phyloP scores from a whole-genome alignment of 2,797 vertebrate species.

The Phrynocephalus vlangalii region DNA sequence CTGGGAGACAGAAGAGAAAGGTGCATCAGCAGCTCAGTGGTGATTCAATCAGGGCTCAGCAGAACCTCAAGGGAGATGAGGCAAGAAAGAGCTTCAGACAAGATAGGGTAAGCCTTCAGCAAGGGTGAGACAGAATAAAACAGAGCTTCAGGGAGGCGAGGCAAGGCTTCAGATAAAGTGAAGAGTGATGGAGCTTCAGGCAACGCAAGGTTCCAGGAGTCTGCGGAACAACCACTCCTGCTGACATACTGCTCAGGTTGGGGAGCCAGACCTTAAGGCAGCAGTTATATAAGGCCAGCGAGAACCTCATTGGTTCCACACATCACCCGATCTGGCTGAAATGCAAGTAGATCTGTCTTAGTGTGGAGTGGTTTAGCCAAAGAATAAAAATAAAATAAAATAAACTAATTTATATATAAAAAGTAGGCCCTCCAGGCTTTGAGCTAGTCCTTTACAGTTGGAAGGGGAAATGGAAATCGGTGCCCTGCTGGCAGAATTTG shows the following conservation, averaged over 20 bases:
- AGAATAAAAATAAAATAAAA: too few species aligned
- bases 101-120: background rate
- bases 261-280: background rate
- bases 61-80: background rate
- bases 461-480: too few species aligned
- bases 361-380: background rate
- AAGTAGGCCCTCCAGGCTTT: background rate
- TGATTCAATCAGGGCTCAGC: background rate
- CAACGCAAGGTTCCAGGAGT: slow-evolving; percentile 6
- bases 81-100: slow-evolving; percentile 6
- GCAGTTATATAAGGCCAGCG: slow-evolving; percentile 5
- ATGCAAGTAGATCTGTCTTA: background rate
- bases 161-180: slow-evolving; percentile 8
- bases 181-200: slow-evolving; percentile 4
- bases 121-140: slow-evolving; percentile 14
- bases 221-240: background rate
- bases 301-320: background rate
- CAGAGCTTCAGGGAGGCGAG: slow-evolving; percentile 12
- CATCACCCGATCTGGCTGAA: background rate
- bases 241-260: background rate
- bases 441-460: background rate
- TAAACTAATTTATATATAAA: background rate
- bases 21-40: background rate
- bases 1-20: background rate
- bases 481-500: background rate